Percentiles rank a stretch among this genome's conserved stretches.
Evolutionary conservation across 2,113 vertebrate species (phyloP).

Genomic region (Echinops telfairi): DNA sequence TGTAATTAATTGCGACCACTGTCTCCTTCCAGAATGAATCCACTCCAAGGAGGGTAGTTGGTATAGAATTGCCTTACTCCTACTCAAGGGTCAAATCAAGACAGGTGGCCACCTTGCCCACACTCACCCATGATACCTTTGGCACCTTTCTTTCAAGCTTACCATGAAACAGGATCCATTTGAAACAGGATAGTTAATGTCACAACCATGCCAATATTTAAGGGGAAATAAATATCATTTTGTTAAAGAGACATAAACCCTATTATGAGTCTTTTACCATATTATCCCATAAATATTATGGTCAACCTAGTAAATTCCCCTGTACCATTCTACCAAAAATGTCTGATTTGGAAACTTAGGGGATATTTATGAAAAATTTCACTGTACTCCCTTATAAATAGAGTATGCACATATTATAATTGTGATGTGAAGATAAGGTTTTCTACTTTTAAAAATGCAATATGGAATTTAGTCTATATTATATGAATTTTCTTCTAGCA

Average conservation of each 20-base stretch:
- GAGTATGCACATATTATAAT: neutral
- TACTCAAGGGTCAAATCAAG: neutral
- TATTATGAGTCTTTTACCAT: neutral
- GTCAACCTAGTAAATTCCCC: neutral
- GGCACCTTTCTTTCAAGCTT: neutral
- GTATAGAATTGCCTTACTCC: neutral
- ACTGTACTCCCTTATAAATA: neutral
- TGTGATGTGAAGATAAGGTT: neutral
- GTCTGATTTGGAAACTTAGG: neutral
- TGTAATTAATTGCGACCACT: neutral
- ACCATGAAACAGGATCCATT: neutral
- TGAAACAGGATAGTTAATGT: neutral
- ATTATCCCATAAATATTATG: neutral
- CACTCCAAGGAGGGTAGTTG: neutral
- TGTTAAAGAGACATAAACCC: neutral
- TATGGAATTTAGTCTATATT: neutral
- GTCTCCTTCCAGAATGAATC: neutral
- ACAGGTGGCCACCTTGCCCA: neutral
- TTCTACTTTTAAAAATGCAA: constrained; percentile 44
- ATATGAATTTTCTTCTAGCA: neutral
- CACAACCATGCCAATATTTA: neutral
- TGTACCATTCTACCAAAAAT: neutral
- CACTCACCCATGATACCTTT: neutral
- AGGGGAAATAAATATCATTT: neutral
- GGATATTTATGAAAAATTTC: neutral